These are phyloP conservation scores for Nesometra sesokonis DNA, from an alignment of 35 echinoderm and acorn worm species.

Conservation along the genomic window DNA sequence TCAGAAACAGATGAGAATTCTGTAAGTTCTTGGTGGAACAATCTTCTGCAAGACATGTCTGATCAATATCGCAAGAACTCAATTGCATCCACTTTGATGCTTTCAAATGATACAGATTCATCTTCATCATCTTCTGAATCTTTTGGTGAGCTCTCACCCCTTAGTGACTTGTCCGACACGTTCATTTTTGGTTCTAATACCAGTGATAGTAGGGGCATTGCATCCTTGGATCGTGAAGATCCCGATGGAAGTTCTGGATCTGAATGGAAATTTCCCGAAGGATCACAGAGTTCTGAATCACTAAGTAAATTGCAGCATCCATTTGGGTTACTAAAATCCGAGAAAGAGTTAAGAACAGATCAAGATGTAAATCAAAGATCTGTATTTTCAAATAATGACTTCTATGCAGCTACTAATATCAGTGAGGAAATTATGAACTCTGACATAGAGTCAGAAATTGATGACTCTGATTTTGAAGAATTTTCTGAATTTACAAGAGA, in stretches of 20 bases:
- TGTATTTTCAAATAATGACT: background rate
- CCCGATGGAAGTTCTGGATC: background rate
- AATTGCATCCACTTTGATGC: background rate
- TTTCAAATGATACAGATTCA: background rate
- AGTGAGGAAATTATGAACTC: background rate
- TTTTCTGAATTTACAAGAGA: background rate
- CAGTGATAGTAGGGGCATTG: background rate
- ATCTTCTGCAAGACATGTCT: background rate
- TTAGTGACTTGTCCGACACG: background rate
- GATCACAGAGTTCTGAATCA: background rate
- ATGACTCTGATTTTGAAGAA: background rate
- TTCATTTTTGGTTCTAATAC: background rate
- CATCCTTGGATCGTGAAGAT: background rate
- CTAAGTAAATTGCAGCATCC: background rate
- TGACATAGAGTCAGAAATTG: background rate
- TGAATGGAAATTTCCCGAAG: background rate
- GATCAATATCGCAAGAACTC: background rate
- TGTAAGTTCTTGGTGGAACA: background rate
- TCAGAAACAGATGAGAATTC: background rate
- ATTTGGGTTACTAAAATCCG: background rate
- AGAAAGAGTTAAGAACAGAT: background rate
- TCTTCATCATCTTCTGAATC: background rate
- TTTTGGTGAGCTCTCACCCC: background rate
- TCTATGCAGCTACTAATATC: background rate
- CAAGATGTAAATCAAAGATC: background rate